Evolutionary conservation across 2,888 invertebrate species (phyloP).

Genomic region (Lasioglossum marginatum): DNA sequence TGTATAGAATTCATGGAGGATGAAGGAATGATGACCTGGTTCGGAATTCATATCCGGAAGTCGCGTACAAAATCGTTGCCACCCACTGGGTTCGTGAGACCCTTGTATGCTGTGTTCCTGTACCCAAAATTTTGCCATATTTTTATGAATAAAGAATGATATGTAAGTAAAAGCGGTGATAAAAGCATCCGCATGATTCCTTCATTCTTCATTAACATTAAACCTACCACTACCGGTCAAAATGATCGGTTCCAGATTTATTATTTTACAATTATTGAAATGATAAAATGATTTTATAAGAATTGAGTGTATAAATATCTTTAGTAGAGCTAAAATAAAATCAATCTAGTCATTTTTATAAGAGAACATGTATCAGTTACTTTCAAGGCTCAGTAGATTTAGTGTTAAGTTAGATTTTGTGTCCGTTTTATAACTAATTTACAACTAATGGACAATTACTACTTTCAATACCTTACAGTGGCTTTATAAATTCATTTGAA

Average conservation of each 20-base stretch:
- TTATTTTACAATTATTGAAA: too few species aligned
- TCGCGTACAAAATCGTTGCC: slow-evolving; percentile 21
- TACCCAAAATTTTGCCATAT: neutral
- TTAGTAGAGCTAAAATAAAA: too few species aligned
- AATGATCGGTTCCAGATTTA: too few species aligned
- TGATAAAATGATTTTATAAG: too few species aligned
- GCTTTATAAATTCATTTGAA: neutral
- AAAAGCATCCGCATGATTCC: neutral
- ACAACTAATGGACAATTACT: too few species aligned
- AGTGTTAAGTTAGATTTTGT: too few species aligned
- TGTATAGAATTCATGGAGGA: slow-evolving; percentile 20
- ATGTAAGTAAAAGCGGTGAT: neutral
- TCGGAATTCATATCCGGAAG: slow-evolving; percentile 18
- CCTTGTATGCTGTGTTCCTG: neutral
- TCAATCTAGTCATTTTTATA: too few species aligned
- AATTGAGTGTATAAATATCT: too few species aligned
- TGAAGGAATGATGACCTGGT: slow-evolving; percentile 17
- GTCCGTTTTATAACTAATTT: neutral
- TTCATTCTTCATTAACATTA: neutral
- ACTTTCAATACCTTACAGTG: neutral
- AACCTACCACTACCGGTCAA: too few species aligned
- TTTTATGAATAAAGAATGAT: neutral
- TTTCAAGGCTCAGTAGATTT: too few species aligned
- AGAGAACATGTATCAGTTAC: too few species aligned
- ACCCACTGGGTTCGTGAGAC: neutral